Evolutionary conservation across 2,797 vertebrate genomes (phyloP).

Genomic region (Sciurus carolinensis): DNA sequence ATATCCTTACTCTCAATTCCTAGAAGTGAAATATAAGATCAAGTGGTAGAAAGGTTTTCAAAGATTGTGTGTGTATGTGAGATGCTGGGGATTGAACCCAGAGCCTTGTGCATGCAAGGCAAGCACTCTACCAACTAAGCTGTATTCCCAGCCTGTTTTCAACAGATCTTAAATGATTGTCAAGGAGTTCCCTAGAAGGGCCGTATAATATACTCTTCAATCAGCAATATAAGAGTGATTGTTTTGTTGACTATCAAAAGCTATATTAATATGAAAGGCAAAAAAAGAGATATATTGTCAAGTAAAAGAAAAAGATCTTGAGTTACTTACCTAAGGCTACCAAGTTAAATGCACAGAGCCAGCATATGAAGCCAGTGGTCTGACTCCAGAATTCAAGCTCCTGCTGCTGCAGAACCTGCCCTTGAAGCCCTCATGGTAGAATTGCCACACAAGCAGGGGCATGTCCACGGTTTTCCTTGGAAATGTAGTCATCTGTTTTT

Average conservation of each 20-base stretch:
- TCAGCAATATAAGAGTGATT: neutral
- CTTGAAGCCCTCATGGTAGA: neutral
- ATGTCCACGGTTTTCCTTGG: neutral
- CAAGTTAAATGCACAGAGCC: neutral
- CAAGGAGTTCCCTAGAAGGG: neutral
- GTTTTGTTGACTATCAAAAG: neutral
- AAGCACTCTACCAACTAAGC: too few relatives aligned
- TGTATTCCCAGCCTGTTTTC: too few relatives aligned
- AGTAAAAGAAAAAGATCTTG: neutral
- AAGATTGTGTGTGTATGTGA: too few relatives aligned
- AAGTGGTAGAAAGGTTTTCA: neutral
- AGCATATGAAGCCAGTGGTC: neutral
- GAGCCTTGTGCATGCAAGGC: too few relatives aligned
- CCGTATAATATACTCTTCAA: neutral
- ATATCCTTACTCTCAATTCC: neutral
- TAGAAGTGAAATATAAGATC: constrained; percentile 14
- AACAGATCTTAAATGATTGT: neutral
- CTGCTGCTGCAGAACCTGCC: neutral
- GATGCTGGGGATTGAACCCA: too few relatives aligned
- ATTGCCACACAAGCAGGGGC: neutral
- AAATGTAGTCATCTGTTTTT: neutral
- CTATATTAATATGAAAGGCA: too few relatives aligned
- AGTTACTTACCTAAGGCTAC: neutral
- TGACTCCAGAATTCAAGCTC: neutral
- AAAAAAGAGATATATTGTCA: too few relatives aligned